phyloP scores from a whole-genome alignment of 2,113 vertebrate genomes.

The Phyllostomus discolor region DNA sequence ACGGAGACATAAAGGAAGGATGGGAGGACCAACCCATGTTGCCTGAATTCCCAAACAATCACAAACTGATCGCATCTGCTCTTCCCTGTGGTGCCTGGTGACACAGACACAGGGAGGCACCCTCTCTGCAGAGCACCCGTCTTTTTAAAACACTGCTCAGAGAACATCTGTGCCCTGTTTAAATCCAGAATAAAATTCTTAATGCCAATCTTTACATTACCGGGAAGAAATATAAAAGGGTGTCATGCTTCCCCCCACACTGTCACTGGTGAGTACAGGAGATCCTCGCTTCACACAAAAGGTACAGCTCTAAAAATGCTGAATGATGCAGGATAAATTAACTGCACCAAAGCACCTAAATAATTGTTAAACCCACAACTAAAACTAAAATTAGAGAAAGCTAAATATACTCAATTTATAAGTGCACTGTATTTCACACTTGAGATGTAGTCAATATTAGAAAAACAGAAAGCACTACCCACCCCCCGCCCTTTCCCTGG shows the following conservation, averaged over 20 bases:
- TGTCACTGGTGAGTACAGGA: conserved; percentile 30
- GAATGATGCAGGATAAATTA: background rate
- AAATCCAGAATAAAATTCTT: conserved; percentile 75
- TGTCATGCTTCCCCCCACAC: conserved; percentile 64
- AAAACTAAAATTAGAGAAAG: conserved; percentile 24
- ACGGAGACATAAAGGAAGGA: conserved; percentile 67
- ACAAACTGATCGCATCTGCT: conserved; percentile 70
- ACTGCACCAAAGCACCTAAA: conserved; percentile 25
- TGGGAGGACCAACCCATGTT: conserved; percentile 60
- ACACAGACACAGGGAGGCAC: conserved; percentile 67
- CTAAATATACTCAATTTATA: background rate
- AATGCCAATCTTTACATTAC: conserved; percentile 66
- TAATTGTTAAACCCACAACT: conserved; percentile 42
- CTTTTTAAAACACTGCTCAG: conserved; percentile 75
- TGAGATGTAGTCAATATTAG: background rate
- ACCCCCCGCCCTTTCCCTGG: conserved; percentile 47
- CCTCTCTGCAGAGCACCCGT: conserved; percentile 69
- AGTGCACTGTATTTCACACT: background rate
- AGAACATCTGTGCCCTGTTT: conserved; percentile 74
- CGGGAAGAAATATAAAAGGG: conserved; percentile 64
- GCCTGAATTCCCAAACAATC: conserved; percentile 70
- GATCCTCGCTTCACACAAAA: conserved; percentile 42
- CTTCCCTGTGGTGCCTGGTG: conserved; percentile 71
- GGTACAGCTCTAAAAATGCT: conserved; percentile 32
- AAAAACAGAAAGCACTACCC: conserved; percentile 16